Conservation (phyloP, 2,888 invertebrate genomes). For the Eupithecia insigniata region DNA sequence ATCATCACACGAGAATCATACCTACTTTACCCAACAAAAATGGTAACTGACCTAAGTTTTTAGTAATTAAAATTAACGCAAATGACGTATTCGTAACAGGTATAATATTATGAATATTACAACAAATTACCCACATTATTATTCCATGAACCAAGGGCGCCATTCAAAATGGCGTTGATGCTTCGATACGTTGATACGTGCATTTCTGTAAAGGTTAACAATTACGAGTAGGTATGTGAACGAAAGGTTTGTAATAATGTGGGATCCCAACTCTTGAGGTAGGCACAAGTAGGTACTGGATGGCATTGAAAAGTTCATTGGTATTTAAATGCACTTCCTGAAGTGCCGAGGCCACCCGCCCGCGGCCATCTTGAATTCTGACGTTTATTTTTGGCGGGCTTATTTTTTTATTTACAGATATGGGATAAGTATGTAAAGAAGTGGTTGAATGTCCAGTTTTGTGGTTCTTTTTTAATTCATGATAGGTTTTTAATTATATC, state of each 20-base stretch:
- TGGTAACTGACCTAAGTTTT: neutral
- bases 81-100: constrained; percentile 1
- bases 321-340: constrained; percentile 81
- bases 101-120: neutral
- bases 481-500: constrained; percentile 25
- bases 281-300: constrained; percentile 53
- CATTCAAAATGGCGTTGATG: neutral
- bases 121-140: neutral
- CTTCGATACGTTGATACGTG: neutral
- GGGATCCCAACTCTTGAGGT: constrained; percentile 32
- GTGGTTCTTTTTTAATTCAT: constrained; percentile 38
- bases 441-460: constrained; percentile 44
- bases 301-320: constrained; percentile 83
- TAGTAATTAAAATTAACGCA: neutral
- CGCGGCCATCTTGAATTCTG: constrained; percentile 77
- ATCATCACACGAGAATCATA: neutral
- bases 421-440: constrained; percentile 53
- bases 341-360: constrained; percentile 68
- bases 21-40: neutral
- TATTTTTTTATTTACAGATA: constrained; percentile 60
- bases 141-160: neutral
- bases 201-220: constrained; percentile 54
- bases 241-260: constrained; percentile 30
- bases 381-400: constrained; percentile 81
- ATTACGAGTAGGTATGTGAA: constrained; percentile 51